Evolutionary conservation across 2,888 invertebrate genomes (phyloP).

Genomic region (Stenolophus ochropezus): DNA sequence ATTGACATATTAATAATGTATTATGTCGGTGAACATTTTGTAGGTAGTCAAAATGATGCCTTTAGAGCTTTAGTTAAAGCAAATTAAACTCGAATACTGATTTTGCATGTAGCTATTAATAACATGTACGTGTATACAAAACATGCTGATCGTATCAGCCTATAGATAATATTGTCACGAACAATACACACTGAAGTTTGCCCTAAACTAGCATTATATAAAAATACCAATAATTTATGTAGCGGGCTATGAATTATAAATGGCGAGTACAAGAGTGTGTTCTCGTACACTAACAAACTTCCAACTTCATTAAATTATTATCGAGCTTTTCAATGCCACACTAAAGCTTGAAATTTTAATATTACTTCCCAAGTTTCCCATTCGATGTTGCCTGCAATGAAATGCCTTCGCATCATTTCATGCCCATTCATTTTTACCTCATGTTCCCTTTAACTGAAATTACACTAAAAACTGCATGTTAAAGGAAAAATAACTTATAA

Average conservation of each 20-base stretch:
- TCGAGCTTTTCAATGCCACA: not conserved
- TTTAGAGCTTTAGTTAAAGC: constrained; percentile 10
- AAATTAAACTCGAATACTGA: constrained; percentile 28
- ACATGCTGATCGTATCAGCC: constrained; percentile 9
- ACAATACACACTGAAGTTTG: constrained; percentile 17
- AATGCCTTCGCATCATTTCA: too few relatives aligned
- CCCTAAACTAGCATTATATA: not conserved
- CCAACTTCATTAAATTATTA: not conserved
- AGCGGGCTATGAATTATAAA: constrained; percentile 6
- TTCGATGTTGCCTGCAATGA: too few relatives aligned
- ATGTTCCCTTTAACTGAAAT: too few relatives aligned
- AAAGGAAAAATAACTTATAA: too few relatives aligned
- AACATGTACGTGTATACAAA: constrained; percentile 31
- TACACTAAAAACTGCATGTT: too few relatives aligned
- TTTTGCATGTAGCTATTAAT: constrained; percentile 33
- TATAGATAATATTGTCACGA: constrained; percentile 36
- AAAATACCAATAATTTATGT: constrained; percentile 29
- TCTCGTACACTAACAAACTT: not conserved
- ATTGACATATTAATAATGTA: not conserved
- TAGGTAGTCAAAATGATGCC: constrained; percentile 3
- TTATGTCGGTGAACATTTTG: not conserved
- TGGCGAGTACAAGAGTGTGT: not conserved
- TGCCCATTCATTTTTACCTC: too few relatives aligned
- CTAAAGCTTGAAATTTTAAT: not conserved
- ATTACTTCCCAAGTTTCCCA: not conserved